Percentiles rank a stretch among this genome's conserved stretches.
Conservation (phyloP, 2,113 vertebrate species). For the Tylochromis polylepis region DNA sequence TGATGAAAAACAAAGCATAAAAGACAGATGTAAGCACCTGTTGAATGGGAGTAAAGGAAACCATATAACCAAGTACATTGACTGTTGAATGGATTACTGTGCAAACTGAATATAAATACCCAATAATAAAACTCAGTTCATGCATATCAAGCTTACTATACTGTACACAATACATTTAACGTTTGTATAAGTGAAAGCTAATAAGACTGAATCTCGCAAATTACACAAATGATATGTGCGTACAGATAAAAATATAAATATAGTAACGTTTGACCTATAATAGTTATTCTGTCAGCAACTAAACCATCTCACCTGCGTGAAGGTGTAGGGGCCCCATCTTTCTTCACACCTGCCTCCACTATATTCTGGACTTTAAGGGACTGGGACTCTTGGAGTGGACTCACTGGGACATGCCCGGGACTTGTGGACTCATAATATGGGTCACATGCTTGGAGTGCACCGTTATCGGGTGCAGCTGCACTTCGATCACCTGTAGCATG, state of each 20-base stretch:
- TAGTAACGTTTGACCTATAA: background rate
- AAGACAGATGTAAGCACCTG: background rate
- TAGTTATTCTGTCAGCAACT: background rate
- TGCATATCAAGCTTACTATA: background rate
- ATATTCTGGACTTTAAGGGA: conserved; percentile 42
- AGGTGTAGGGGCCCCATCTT: conserved; percentile 56
- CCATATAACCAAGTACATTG: background rate
- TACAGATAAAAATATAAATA: background rate
- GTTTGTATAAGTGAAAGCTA: background rate
- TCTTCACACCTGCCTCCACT: conserved; percentile 34
- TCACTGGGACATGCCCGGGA: conserved; percentile 66
- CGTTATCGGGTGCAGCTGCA: background rate
- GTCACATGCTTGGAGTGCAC: conserved; percentile 33
- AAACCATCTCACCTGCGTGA: conserved; percentile 50
- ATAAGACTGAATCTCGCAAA: background rate
- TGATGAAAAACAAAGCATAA: background rate
- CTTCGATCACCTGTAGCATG: background rate
- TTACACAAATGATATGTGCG: background rate
- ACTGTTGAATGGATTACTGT: no score
- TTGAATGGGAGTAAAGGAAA: background rate
- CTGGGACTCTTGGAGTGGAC: conserved; percentile 71
- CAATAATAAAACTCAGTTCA: background rate
- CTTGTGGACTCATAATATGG: conserved; percentile 38
- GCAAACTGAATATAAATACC: background rate
- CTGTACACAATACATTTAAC: background rate